Base-by-base conservation (phyloP, 1,140 invertebrate species). In the Oppia nitens region DNA sequence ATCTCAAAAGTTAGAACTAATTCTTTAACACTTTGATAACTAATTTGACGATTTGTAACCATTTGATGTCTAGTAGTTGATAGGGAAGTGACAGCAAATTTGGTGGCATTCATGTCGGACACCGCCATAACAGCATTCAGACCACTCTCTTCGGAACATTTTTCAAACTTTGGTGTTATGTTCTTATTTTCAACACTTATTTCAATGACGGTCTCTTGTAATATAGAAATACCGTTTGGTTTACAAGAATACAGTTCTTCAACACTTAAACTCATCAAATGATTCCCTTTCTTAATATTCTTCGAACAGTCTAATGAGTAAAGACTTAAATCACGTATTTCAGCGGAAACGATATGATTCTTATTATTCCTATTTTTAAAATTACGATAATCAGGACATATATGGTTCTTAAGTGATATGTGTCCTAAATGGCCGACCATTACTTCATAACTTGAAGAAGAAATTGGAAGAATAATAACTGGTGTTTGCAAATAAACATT, bases 381-480 rank as follows among this genome's bases (percentile, higher is more conserved):
- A 6, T 9, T 6, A 40, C 32, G 32, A 40, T 6, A 40, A 40
- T 40, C 6, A 17, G 32, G 17, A 9, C 6, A 40, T 6, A 29
- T 57, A 27, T 57, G 56, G 50, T 57, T 57, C n/a, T 57, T 57
- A 1, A 57, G 21, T 20, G 48, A 52, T 47, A 95, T 94, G 67
- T 86, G 83, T 28, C 92, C 92, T 51, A 97, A 76, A 75, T 93
- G 88, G n/a, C 86, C 87, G 17, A 95, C 85, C 53, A 94, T 78
- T 23, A 94, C 87, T 67, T 90, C 79, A 20, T 79, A 66, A 71
- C 87, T 91, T 26, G 76, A 76, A n/a, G 81, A 76, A 6, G 79
- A 79, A 55, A 84, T 75, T 0, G 91, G 90, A 50, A 95, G 71
- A 27, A 94, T 83, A 50, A 95, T 77, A 25, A 95, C 85, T 1